Evolutionary conservation across 2,797 vertebrate species (phyloP), one percentile per base, ranked within the genome.

Genomic region (Gastrophryne carolinensis): DNA sequence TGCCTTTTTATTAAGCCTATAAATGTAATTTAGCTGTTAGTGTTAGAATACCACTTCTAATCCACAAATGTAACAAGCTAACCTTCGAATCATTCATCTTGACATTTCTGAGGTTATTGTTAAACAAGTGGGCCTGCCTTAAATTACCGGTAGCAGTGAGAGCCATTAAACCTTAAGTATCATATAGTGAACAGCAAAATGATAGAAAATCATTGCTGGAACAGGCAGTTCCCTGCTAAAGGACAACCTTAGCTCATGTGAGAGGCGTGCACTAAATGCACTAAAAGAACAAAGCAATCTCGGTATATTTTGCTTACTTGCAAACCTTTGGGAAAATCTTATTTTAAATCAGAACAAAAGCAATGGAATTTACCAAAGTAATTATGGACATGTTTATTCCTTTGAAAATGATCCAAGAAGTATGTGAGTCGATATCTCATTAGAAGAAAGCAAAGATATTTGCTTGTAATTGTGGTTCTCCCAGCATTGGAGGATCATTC

Each of bases 51-150:
- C 5, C 39, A 44, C 39, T 64, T 27, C 49, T 41, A 30, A 30
- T 29, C 47, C 17, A 41, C 49, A 32, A 64, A 64, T 49, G 27
- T 64, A 64, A 19, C 26, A 49, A 27, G 41, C 27, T 41, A 64
- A 64, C 41, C 41, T 64, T 64, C 49, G 49, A 49, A 47, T 35
- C 63, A 52, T 29, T 35, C 29, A 66, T 49, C 29, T 24, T 66
- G 63, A 66, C 63, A 66, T 66, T 66, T 50, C 50, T 13, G 24
- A 24, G 44, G 26, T 66, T 21, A 37, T n/a, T 21, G 26, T 35
- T 53, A 54, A 67, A 53, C 65, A 53, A 7, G 49, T 39, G 32
- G 32, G 12, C 30, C 21, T 66, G 30, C 10, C 50, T 68, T 23
- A 39, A 68, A 54, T 19, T 52, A 13, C 15, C 35, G 30, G 34